Base-by-base conservation (phyloP, 1,140 invertebrate species). In the Paralvinella palmiformis region DNA sequence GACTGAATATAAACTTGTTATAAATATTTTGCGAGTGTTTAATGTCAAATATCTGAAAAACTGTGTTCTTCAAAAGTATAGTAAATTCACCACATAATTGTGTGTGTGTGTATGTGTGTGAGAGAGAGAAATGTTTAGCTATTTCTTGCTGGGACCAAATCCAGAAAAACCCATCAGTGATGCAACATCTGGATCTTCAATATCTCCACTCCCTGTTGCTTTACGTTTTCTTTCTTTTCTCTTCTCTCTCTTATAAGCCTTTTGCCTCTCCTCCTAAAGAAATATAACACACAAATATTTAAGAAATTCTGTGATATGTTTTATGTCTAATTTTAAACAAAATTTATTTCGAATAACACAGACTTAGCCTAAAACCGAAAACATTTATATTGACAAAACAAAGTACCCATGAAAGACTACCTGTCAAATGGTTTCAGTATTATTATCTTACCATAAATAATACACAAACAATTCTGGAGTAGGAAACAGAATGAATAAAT, bases 131-230 rank as follows among this genome's bases (percentile, higher is more conserved):
- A n/a, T n/a, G n/a, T n/a, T n/a, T n/a, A n/a, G n/a, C n/a, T 62
- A 75, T 75, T 92, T 94, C 78, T 96, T 97, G 24, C 90, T 88
- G 1, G 88, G 87, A 1, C 93, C 92, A 84, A 99, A 99, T 1
- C 94, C 94, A 15, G 90, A 91, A 79, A 98, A 99, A 20, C 96
- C 96, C 96, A 98, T 98, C 45, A 98, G 88, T 62, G 91, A 88
- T 7, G 92, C 89, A 81, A 98, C 88, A 77, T 98, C 93, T 29
- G 83, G 80, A 69, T 85, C 83, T 44, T 72, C 62, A 2, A 85
- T 83, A 68, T 62, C 70, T 45, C 64, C 67, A 27, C 84, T 85
- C 3, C 85, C 83, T 35, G 27, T 13, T 13, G 85, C 83, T 67
- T 92, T 95, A 41, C 92, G 83, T 77, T 97, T 97, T 52, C 88